phyloP scores from a whole-genome alignment of 2,888 invertebrate genomes.

The Synanthedon tipuliformis region DNA sequence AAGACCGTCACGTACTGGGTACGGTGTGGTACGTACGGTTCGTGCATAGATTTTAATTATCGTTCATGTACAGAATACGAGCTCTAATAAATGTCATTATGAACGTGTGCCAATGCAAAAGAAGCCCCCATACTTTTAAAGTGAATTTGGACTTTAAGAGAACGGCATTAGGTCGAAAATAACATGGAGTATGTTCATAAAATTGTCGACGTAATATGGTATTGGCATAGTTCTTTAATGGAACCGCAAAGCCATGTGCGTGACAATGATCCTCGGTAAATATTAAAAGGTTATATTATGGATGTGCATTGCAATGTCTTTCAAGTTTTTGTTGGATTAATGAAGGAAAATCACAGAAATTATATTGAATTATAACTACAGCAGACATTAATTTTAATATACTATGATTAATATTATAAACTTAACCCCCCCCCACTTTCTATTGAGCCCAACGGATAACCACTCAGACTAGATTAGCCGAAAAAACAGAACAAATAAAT shows the following conservation, averaged over 20 bases:
- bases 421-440: too few relatives aligned
- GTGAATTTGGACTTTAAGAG: background rate
- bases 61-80: slow-evolving; percentile 66
- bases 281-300: slow-evolving; percentile 45
- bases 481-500: too few relatives aligned
- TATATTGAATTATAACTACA: too few relatives aligned
- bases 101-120: slow-evolving; percentile 31
- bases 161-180: background rate
- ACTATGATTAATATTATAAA: too few relatives aligned
- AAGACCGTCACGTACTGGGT: slow-evolving; percentile 48
- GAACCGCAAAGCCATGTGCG: slow-evolving; percentile 58
- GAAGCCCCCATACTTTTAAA: background rate
- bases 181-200: background rate
- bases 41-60: slow-evolving; percentile 70
- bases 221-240: slow-evolving; percentile 59
- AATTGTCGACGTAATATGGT: slow-evolving; percentile 16
- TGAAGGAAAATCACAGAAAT: background rate
- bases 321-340: background rate
- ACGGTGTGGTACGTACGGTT: slow-evolving; percentile 59
- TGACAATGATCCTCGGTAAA: slow-evolving; percentile 64
- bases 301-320: slow-evolving; percentile 22
- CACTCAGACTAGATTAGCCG: too few relatives aligned
- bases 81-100: slow-evolving; percentile 69
- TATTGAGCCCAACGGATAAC: too few relatives aligned
- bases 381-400: too few relatives aligned